Base-by-base conservation (phyloP, 2,888 invertebrate species). In the Cantharis lateralis region DNA sequence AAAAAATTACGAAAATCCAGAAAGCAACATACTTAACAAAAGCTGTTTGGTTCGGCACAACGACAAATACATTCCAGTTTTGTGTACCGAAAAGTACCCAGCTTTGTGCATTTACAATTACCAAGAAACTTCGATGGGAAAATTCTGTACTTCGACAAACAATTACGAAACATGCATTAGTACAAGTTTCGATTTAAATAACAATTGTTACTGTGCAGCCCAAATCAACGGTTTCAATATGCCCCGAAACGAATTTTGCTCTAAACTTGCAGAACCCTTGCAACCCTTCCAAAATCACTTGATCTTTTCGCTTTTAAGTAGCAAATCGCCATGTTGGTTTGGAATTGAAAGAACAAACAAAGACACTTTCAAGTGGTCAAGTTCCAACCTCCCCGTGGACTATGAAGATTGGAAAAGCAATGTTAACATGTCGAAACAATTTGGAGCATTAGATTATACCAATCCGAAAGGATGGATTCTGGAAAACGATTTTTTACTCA, bases 211-310 rank as follows among this genome's bases (percentile, higher is more conserved):
- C 20, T 79, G 79, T 20, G 10, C 48, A 26, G 70, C 70, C 9
- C 20, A 18, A n/a, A 66, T 24, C n/a, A 63, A 48, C 11, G 72
- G 62, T 2, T 24, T 68, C 15, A 1, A 48, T 16, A 10, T 71
- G 7, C 9, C 71, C 2, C 61, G 75, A 63, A 28, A 75, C 18
- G 20, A 24, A 11, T 75, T 79, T 68, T 79, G 79, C 24, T 1
- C 63, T 15, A 75, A 76, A 18, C 68, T 79, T 13, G 79, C 79
- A 3, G 79, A 79, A 48, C 77, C 79, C 3, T 18, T 62, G 1
- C 26, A 76, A 4, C 70, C 61, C 7, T 75, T 75, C 48, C 79
- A 79, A 74, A 79, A 70, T 62, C 15, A 71, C 9, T 9, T 79
- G 5, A 9, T 79, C 2, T 32, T 75, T 28, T 69, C 48, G 3